Percentiles rank a stretch among this genome's conserved stretches.
These are phyloP conservation scores for Trichacis sp. DNA, from an alignment of 2,888 invertebrate species.

Conservation along the genomic window DNA sequence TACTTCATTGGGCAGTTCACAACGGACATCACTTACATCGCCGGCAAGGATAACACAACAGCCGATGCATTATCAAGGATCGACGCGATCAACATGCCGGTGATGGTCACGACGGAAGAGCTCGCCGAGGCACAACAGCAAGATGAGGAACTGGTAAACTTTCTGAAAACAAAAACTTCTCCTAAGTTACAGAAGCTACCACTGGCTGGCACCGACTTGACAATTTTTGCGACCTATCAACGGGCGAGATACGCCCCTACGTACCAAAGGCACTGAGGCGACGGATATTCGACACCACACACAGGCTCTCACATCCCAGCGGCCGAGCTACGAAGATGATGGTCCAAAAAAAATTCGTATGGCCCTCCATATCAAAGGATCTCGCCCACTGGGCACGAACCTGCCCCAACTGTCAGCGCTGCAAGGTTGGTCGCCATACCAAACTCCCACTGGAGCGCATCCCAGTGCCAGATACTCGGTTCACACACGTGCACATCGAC, in stretches of 20 bases:
- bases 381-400: constrained; percentile 46
- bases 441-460: not conserved
- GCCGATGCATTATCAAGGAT: constrained; percentile 19
- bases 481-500: constrained; percentile 59
- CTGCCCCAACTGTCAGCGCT: constrained; percentile 12
- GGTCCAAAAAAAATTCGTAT: constrained; percentile 38
- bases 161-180: constrained; percentile 3
- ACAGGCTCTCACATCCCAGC: not conserved
- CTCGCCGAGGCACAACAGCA: constrained; percentile 9
- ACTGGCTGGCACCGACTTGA: not conserved
- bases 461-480: constrained; percentile 29
- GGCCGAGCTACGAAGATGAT: constrained; percentile 41
- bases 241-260: constrained; percentile 22
- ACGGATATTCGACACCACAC: not conserved
- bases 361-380: constrained; percentile 57
- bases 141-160: constrained; percentile 7
- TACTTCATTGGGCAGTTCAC: constrained; percentile 31
- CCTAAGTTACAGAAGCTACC: not conserved
- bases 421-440: constrained; percentile 26
- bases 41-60: constrained; percentile 12
- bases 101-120: not conserved
- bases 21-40: constrained; percentile 26
- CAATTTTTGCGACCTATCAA: constrained; percentile 25
- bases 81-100: constrained; percentile 1
- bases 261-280: constrained; percentile 25